Conservation (phyloP, 2,888 invertebrate species). For the Craniophora ligustri region DNA sequence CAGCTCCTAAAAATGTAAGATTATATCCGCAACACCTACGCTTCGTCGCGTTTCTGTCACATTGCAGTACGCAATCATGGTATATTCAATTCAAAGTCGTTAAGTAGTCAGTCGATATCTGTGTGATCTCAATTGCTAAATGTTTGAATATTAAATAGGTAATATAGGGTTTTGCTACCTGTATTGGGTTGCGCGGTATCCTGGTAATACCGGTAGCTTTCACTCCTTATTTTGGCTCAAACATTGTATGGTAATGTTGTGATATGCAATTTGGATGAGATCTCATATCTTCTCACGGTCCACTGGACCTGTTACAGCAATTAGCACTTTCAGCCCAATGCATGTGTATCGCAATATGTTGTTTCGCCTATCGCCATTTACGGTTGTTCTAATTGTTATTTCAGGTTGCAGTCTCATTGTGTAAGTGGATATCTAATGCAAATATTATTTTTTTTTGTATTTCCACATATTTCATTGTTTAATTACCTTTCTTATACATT, state of each 20-base stretch:
- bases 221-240: constrained; percentile 70
- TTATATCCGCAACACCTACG: constrained; percentile 23
- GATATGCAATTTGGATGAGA: constrained; percentile 66
- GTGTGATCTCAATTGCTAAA: constrained; percentile 69
- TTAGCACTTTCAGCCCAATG: constrained; percentile 66
- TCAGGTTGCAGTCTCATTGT: constrained; percentile 31
- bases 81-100: constrained; percentile 38
- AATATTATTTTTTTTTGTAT: neutral
- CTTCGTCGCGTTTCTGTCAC: constrained; percentile 46
- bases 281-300: constrained; percentile 74
- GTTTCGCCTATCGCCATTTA: constrained; percentile 58
- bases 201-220: constrained; percentile 61
- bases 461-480: neutral
- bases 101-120: constrained; percentile 47
- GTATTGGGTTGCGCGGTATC: constrained; percentile 46
- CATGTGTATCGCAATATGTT: constrained; percentile 58
- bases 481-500: neutral
- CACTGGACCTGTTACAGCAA: constrained; percentile 67
- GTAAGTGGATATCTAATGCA: constrained; percentile 9
- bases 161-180: constrained; percentile 59
- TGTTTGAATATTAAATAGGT: constrained; percentile 69
- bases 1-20: constrained; percentile 7
- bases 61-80: constrained; percentile 34
- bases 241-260: constrained; percentile 74
- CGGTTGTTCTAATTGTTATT: constrained; percentile 46